These are phyloP conservation scores for Macrochelys suwanniensis DNA, from an alignment of 2,797 vertebrate genomes.

Conservation along the genomic window DNA sequence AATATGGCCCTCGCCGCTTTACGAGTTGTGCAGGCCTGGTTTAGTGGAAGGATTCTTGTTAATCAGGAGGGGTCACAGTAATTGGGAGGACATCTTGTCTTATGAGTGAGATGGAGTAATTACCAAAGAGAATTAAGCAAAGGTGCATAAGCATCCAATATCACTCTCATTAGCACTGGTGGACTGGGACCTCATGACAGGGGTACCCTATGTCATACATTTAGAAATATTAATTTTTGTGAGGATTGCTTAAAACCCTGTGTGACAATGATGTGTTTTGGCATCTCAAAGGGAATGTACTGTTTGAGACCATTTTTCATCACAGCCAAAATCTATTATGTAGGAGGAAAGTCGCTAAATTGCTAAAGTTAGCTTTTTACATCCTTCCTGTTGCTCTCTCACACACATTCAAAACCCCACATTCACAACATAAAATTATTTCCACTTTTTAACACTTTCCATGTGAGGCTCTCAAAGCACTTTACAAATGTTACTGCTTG, in stretches of 20 bases:
- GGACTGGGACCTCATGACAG: not conserved
- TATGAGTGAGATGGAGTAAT: not conserved
- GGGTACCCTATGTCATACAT: not conserved
- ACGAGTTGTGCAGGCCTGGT: too few relatives aligned
- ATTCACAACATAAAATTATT: not conserved
- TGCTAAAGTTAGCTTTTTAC: not conserved
- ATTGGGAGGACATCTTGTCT: not conserved
- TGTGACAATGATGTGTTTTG: not conserved
- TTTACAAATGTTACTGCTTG: not conserved
- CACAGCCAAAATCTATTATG: not conserved
- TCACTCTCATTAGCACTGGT: not conserved
- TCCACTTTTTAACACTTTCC: not conserved
- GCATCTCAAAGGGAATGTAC: not conserved
- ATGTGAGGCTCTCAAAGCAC: not conserved
- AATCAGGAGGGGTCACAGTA: not conserved
- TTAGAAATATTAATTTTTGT: not conserved
- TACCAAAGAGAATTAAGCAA: not conserved
- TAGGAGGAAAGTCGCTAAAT: not conserved
- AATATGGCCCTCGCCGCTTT: too few relatives aligned
- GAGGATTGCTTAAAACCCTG: not conserved
- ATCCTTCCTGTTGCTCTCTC: conserved; percentile 5
- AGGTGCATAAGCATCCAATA: not conserved
- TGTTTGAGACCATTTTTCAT: conserved; percentile 3
- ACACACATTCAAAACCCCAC: not conserved
- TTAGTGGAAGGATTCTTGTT: not conserved